Conservation (phyloP, 2,113 vertebrate genomes). For the Percina caprodes region DNA sequence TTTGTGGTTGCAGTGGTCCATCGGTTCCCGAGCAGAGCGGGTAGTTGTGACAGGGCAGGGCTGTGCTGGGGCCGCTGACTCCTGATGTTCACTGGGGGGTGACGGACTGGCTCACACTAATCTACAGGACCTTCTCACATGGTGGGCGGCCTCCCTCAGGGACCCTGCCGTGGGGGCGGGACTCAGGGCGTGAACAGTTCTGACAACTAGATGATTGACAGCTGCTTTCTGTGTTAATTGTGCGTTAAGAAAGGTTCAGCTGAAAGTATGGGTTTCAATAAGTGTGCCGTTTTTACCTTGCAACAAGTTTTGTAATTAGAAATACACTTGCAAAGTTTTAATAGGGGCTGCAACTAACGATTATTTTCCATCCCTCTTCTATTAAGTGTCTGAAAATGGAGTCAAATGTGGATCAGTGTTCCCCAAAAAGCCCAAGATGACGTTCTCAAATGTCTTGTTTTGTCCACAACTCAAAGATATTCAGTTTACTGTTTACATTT, state of each 20-base stretch:
- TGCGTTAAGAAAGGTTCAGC: slow-evolving; percentile 10
- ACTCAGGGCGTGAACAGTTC: slow-evolving; percentile 50
- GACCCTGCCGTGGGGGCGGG: slow-evolving; percentile 59
- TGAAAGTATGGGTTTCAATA: background rate
- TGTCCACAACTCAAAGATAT: too few species aligned
- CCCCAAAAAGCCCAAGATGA: too few species aligned
- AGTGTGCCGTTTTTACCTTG: background rate
- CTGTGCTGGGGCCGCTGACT: slow-evolving; percentile 29
- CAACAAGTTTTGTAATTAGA: background rate
- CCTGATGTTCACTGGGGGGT: slow-evolving; percentile 36
- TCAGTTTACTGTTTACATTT: too few species aligned
- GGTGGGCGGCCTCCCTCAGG: slow-evolving; percentile 58
- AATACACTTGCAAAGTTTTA: background rate
- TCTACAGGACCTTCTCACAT: slow-evolving; percentile 77
- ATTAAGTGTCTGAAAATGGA: too few species aligned
- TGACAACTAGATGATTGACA: slow-evolving; percentile 63
- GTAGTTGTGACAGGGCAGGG: slow-evolving; percentile 15
- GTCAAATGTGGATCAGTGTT: too few species aligned
- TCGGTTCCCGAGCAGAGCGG: slow-evolving; percentile 16
- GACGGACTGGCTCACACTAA: slow-evolving; percentile 70
- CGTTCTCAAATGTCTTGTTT: too few species aligned
- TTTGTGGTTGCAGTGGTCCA: background rate
- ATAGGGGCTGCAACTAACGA: too few species aligned
- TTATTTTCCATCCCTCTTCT: too few species aligned
- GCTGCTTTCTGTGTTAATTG: slow-evolving; percentile 38